Base-by-base conservation (phyloP, 2,113 vertebrate species). In the Calcarius ornatus region DNA sequence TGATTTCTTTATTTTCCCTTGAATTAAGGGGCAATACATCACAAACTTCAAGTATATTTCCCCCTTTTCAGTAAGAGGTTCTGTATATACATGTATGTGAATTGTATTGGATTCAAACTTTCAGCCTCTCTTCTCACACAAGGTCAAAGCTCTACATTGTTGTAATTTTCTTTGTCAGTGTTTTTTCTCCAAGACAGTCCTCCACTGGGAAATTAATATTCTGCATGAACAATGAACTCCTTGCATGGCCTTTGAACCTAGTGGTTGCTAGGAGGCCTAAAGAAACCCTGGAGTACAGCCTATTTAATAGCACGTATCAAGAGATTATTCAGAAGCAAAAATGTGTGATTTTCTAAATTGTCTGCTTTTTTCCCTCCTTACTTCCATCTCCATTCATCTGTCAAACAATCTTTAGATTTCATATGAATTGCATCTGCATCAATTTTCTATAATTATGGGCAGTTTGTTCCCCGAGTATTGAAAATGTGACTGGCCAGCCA, bases 221-320 rank as follows among this genome's bases (percentile, higher is more conserved):
- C 96, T 51, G 13, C 86, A 97, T 94, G 93, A 98, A 97, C 93
- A 97, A 97, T 97, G 94, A 94, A 92, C 92, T 92, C 94, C 94
- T 95, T 94, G 93, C 96, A 82, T 88, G 95, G 95, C 96, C 97
- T 97, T 94, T 98, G 97, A 98, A 98, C 97, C 87, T 42, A 40
- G 86, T 64, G 92, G 97, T 97, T 98, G 98, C 97, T 98, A 97
- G 98, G 97, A 97, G 94, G 97, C 95, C 75, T 93, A 53, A 94
- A 97, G 92, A 96, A 94, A 96, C 95, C 90, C 83, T 77, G 95
- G 95, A 96, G 94, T 95, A 97, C 92, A 97, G 93, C 61, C 40
- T 38, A 85, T 66, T 95, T 97, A 97, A 95, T 81, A 86, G 96
- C 92, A 95, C 4, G 23, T 64, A 88, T 79, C 77, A 82, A 83